These are phyloP conservation scores for Gallinago nigripennis DNA, from an alignment of 2,797 vertebrate genomes.

Conservation along the genomic window DNA sequence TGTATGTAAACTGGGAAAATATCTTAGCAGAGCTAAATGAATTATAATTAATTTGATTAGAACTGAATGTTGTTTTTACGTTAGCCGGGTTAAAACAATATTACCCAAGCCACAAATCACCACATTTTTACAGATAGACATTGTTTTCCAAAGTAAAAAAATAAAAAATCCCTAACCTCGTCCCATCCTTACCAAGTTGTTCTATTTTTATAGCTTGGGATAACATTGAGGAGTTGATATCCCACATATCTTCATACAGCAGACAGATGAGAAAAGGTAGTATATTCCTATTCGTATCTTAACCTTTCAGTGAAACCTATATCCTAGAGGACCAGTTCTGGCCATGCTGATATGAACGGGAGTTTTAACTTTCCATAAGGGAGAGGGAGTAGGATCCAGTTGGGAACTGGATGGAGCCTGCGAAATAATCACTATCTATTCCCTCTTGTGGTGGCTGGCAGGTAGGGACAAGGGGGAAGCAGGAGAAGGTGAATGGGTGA, in stretches of 20 bases:
- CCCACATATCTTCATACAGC: not conserved
- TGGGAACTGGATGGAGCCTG: not conserved
- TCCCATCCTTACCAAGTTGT: not conserved
- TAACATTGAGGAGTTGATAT: not conserved
- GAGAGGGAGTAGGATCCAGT: not conserved
- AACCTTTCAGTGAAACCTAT: not conserved
- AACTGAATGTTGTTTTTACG: not conserved
- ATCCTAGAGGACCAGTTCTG: not conserved
- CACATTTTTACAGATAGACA: not conserved
- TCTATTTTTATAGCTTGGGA: not conserved
- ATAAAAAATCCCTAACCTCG: not conserved
- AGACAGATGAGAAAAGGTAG: not conserved
- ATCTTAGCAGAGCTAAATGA: not conserved
- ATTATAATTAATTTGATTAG: not conserved
- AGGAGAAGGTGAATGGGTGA: not conserved
- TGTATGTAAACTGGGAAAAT: not conserved
- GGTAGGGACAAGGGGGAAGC: not conserved
- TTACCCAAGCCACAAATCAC: not conserved
- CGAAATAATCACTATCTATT: not conserved
- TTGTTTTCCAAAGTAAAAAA: not conserved
- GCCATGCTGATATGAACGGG: not conserved
- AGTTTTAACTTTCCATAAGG: not conserved
- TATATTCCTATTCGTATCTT: not conserved
- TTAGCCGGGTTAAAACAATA: not conserved
- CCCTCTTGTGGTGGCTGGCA: not conserved